Evolutionary conservation across 2,113 vertebrate genomes (phyloP), one percentile per base, ranked within the genome.

Genomic region (Lanius ludovicianus): DNA sequence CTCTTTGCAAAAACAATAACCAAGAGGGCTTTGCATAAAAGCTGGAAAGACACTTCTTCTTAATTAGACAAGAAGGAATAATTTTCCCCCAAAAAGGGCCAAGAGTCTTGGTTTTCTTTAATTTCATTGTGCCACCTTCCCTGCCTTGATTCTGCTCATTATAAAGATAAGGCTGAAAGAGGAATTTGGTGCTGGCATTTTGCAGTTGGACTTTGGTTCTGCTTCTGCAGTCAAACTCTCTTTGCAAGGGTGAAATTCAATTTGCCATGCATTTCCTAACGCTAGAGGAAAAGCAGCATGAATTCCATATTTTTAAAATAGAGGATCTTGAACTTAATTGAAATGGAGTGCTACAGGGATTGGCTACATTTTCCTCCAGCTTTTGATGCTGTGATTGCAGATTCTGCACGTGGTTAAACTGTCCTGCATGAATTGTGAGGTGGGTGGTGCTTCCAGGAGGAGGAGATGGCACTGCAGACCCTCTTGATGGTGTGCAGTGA

Each of bases 211-310:
- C 87, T 94, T 96, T 78, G 63, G 37, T 60, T 68, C 46, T 59
- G 37, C 53, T 33, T 82, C 83, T 85, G 50, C 74, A 79, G 53
- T 79, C 55, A 68, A 62, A 35, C 67, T 87, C 35, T 60, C 35
- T 87, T 77, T 81, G 85, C 47, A 74, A 75, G 80, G 52, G 14
- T 90, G 73, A 95, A 88, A 95, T 92, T 89, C 27, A 63, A 75
- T 92, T 91, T 92, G 39, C 76, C 69, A n/a, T 47, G 52, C 68
- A 60, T 75, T 89, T 91, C 62, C 56, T 56, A 80, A 49, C 35
- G 13, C 21, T 84, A 5, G n/a, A 67, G 76, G 23, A 77, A 92
- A 94, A 76, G 22, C 68, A 37, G 22, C 33, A 15, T 41, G 23
- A 64, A 80, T 64, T 84, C 64, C 39, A 33, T 30, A 35, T 74